Percentiles rank a stretch among this genome's conserved stretches.
phyloP scores from a whole-genome alignment of 2,888 invertebrate genomes.

The Lissonota sp. region DNA sequence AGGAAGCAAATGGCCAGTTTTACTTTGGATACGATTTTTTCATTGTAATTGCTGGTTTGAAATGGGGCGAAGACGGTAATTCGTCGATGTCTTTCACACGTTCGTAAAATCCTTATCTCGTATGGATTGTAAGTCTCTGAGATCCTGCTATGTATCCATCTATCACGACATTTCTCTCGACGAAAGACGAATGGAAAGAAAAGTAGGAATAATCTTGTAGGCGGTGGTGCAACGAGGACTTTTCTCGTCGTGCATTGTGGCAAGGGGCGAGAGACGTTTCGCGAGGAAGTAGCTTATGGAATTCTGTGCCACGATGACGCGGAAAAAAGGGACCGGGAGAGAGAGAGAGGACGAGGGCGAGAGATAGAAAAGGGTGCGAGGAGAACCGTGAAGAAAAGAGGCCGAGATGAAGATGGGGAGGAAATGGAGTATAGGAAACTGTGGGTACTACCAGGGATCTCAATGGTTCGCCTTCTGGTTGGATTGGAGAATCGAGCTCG shows the following conservation, averaged over 20 bases:
- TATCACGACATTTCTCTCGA: neutral
- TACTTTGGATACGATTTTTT: too few species aligned
- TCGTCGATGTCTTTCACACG: neutral
- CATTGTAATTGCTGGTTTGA: too few species aligned
- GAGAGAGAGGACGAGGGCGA: neutral
- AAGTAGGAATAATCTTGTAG: conserved; percentile 54
- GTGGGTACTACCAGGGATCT: conserved; percentile 36
- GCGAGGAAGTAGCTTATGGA: conserved; percentile 65
- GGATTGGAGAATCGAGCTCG: conserved; percentile 63
- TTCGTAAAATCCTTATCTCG: conserved; percentile 3
- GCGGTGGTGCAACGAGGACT: conserved; percentile 41
- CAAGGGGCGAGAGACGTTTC: conserved; percentile 37
- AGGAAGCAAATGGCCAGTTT: too few species aligned
- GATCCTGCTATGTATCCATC: neutral
- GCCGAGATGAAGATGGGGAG: conserved; percentile 53
- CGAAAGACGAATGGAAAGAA: conserved; percentile 13
- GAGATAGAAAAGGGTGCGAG: neutral
- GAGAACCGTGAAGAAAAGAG: conserved; percentile 21
- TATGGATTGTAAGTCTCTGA: conserved; percentile 1
- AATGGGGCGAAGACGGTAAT: neutral
- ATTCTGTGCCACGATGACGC: conserved; percentile 50
- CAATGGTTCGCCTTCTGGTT: conserved; percentile 57
- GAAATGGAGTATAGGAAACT: conserved; percentile 61
- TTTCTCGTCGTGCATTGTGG: conserved; percentile 39
- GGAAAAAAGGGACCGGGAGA: neutral